Percentiles rank a stretch among this genome's conserved stretches.
These are phyloP conservation scores for Hippocampus comes DNA, from an alignment of 2,113 vertebrate genomes.

Conservation along the genomic window DNA sequence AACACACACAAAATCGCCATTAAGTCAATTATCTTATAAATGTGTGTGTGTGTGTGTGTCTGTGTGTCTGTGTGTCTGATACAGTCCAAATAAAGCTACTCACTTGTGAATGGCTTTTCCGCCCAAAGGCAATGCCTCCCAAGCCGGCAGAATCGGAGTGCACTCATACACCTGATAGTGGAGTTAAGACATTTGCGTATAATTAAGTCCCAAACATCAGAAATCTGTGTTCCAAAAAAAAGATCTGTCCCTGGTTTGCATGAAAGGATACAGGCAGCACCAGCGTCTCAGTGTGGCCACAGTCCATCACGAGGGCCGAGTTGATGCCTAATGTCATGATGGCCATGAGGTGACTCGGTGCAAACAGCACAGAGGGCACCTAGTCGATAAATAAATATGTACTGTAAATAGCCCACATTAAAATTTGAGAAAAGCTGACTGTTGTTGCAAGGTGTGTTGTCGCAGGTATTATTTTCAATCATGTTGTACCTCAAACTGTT, in stretches of 20 bases:
- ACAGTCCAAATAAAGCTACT: slow-evolving; percentile 48
- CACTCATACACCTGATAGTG: slow-evolving; percentile 87
- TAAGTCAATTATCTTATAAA: neutral
- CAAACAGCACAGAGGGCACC: slow-evolving; percentile 96
- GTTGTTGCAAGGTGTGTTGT: neutral
- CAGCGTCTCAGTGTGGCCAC: slow-evolving; percentile 90
- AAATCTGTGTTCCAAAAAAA: neutral
- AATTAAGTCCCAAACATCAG: neutral
- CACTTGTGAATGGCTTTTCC: slow-evolving; percentile 96
- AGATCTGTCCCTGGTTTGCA: neutral
- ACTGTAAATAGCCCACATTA: neutral
- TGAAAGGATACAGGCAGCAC: slow-evolving; percentile 91
- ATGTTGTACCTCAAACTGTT: slow-evolving; percentile 91
- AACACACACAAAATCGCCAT: neutral
- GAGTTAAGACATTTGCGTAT: slow-evolving; percentile 51
- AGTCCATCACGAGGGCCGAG: slow-evolving; percentile 95
- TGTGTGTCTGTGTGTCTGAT: neutral
- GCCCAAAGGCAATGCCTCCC: slow-evolving; percentile 92
- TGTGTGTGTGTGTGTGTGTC: neutral
- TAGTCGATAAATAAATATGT: slow-evolving; percentile 37
- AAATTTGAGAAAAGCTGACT: neutral
- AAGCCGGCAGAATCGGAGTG: slow-evolving; percentile 88
- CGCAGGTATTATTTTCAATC: neutral
- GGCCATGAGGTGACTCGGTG: slow-evolving; percentile 94
- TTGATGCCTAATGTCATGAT: slow-evolving; percentile 92